Conservation (phyloP, 1,140 invertebrate genomes). For the Drosophila nigrodunni region DNA sequence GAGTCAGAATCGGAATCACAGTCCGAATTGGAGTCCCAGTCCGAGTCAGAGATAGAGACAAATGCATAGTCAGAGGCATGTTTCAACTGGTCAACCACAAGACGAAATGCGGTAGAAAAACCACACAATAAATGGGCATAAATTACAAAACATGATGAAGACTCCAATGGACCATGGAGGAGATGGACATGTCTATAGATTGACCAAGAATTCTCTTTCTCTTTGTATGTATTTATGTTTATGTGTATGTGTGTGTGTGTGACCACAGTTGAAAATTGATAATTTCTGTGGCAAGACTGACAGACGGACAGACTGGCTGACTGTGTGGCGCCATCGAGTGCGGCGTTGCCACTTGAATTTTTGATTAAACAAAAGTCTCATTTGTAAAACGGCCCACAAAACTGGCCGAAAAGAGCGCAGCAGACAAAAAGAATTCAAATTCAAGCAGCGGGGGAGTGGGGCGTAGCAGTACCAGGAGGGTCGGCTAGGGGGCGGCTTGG, state of each 20-base stretch:
- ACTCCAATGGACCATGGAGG: conserved; percentile 8
- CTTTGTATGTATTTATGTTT: conserved; percentile 1
- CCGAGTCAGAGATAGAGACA: neutral
- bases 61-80: conserved; percentile 25
- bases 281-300: conserved; percentile 31
- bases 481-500: no score
- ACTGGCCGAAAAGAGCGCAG: neutral
- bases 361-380: conserved; percentile 82
- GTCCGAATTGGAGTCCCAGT: neutral
- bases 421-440: conserved; percentile 66
- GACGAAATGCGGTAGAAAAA: conserved; percentile 73
- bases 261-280: conserved; percentile 36
- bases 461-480: neutral
- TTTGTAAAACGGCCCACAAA: conserved; percentile 69
- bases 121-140: conserved; percentile 82
- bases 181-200: neutral
- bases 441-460: neutral
- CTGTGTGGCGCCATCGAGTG: conserved; percentile 73
- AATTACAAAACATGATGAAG: conserved; percentile 79
- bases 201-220: neutral
- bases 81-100: conserved; percentile 59
- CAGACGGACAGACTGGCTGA: conserved; percentile 29
- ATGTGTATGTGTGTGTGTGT: conserved; percentile 13
- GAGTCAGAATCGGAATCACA: neutral
- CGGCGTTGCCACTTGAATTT: conserved; percentile 81